Conservation (phyloP, 2,888 invertebrate genomes). For the Meiosimyza decipiens region DNA sequence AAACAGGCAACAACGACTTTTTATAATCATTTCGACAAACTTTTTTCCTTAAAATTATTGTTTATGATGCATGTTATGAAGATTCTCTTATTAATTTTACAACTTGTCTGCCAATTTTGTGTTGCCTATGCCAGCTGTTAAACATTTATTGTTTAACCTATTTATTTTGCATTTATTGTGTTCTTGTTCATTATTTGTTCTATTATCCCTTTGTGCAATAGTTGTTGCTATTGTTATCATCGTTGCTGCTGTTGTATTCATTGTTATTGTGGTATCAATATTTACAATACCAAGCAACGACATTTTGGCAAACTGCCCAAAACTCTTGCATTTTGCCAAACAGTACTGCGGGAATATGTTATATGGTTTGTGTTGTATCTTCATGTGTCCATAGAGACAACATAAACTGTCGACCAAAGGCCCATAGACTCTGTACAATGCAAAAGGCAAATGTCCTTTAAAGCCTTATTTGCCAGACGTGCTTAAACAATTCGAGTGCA, state of each 20-base stretch:
- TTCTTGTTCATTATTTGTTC: neutral
- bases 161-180: constrained; percentile 1
- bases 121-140: neutral
- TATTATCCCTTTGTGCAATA: neutral
- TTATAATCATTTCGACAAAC: too few relatives aligned
- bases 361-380: too few relatives aligned
- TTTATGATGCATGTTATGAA: too few relatives aligned
- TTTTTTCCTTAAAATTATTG: too few relatives aligned
- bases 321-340: too few relatives aligned
- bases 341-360: too few relatives aligned
- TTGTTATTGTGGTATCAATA: constrained; percentile 8
- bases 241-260: neutral
- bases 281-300: neutral
- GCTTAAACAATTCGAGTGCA: constrained; percentile 24
- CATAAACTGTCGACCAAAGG: too few relatives aligned
- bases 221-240: constrained; percentile 9
- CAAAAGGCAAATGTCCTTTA: constrained; percentile 9
- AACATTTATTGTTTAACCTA: constrained; percentile 4
- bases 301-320: constrained; percentile 27
- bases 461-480: constrained; percentile 14
- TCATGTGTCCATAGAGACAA: too few relatives aligned
- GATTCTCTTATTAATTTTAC: neutral
- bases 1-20: too few relatives aligned
- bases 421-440: neutral
- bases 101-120: neutral